Evolutionary conservation across 2,888 invertebrate species (phyloP).

Genomic region (Drepanosiphum platanoidis): DNA sequence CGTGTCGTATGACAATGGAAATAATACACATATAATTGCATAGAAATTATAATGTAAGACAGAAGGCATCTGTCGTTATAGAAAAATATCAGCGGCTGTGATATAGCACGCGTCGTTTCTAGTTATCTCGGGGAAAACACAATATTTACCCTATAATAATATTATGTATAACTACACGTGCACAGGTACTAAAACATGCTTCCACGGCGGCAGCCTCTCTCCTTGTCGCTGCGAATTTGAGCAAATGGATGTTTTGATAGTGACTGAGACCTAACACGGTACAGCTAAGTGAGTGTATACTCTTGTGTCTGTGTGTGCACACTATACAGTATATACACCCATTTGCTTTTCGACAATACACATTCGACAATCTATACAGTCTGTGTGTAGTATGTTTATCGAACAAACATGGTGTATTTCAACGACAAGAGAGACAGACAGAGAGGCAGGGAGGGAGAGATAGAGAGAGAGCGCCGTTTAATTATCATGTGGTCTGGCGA

Average conservation of each 20-base stretch:
- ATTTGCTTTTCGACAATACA: background rate
- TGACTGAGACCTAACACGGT: background rate
- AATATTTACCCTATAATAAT: slow-evolving; percentile 17
- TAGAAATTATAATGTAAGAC: too few species aligned
- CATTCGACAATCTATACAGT: background rate
- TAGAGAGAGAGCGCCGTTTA: background rate
- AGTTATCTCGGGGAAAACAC: background rate
- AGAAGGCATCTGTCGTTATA: too few species aligned
- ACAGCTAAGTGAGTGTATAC: background rate
- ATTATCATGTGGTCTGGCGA: background rate
- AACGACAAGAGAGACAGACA: background rate
- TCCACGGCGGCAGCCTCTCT: background rate
- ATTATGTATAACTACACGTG: background rate
- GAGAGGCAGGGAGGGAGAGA: background rate
- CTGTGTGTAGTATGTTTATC: background rate
- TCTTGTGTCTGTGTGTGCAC: too few species aligned
- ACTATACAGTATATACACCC: background rate
- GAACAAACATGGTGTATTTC: background rate
- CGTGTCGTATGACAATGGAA: too few species aligned
- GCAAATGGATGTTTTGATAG: slow-evolving; percentile 6
- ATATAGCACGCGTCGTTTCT: background rate
- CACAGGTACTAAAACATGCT: background rate
- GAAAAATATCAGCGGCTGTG: too few species aligned
- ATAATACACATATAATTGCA: too few species aligned
- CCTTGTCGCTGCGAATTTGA: background rate